Evolutionary conservation across 2,888 invertebrate species (phyloP).

Genomic region (Euclidia mi): DNA sequence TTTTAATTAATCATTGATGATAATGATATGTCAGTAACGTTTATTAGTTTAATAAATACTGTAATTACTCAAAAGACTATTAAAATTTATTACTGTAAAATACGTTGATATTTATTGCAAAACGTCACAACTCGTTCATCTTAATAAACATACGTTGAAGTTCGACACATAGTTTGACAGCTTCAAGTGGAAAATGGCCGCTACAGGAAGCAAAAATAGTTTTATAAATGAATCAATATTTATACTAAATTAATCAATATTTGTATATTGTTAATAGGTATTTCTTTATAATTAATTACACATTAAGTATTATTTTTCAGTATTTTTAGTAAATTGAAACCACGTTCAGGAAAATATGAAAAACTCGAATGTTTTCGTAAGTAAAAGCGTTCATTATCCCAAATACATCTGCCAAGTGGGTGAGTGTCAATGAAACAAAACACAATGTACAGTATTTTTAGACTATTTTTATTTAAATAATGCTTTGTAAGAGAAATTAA

Average conservation of each 20-base stretch:
- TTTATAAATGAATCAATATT: too few relatives aligned
- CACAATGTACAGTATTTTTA: conserved; percentile 63
- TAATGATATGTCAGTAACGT: conserved; percentile 33
- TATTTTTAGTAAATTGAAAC: conserved; percentile 43
- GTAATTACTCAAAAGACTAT: conserved; percentile 27
- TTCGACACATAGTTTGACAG: neutral
- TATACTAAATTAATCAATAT: too few relatives aligned
- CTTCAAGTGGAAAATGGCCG: neutral
- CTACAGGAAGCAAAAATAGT: neutral
- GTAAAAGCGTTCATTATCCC: conserved; percentile 60
- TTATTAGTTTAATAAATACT: conserved; percentile 36
- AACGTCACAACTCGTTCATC: neutral
- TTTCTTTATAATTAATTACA: conserved; percentile 2
- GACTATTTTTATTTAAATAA: conserved; percentile 48
- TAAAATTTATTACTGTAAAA: conserved; percentile 1
- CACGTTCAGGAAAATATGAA: conserved; percentile 54
- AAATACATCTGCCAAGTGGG: conserved; percentile 81
- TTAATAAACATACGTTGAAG: too few relatives aligned
- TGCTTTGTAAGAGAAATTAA: conserved; percentile 54
- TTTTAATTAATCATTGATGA: conserved; percentile 31
- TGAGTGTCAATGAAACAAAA: conserved; percentile 80
- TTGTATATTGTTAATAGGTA: too few relatives aligned
- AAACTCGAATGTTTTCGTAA: conserved; percentile 61
- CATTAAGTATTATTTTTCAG: neutral
- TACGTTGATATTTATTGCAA: conserved; percentile 3